Evolutionary conservation across 2,888 invertebrate species (phyloP).

Genomic region (Sminthurides aquaticus): DNA sequence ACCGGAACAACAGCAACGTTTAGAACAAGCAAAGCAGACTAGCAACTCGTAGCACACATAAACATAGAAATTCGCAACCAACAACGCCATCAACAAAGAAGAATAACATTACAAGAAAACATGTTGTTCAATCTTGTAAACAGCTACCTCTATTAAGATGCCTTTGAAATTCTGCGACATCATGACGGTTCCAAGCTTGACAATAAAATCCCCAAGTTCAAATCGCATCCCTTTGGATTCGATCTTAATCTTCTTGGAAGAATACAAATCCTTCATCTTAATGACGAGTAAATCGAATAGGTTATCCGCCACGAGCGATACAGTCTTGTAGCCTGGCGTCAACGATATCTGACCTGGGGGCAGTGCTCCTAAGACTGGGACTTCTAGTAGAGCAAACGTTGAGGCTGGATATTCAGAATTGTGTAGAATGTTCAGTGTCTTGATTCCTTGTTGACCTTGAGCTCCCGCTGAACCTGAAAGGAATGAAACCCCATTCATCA

Average conservation of each 20-base stretch:
- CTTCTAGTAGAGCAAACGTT: slow-evolving; percentile 81
- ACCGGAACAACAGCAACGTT: no score
- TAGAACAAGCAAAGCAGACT: no score
- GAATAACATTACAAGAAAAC: no score
- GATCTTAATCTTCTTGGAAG: slow-evolving; percentile 73
- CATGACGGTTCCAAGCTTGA: slow-evolving; percentile 86
- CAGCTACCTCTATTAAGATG: slow-evolving; percentile 72
- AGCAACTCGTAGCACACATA: no score
- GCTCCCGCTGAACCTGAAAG: not conserved
- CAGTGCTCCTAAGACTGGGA: slow-evolving; percentile 32
- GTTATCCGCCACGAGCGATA: slow-evolving; percentile 81
- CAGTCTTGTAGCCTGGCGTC: slow-evolving; percentile 62
- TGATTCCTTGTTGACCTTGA: slow-evolving; percentile 25
- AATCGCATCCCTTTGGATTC: slow-evolving; percentile 54
- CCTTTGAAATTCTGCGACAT: slow-evolving; percentile 91
- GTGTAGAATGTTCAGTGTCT: slow-evolving; percentile 59
- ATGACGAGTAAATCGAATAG: slow-evolving; percentile 84
- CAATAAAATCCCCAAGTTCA: slow-evolving; percentile 73
- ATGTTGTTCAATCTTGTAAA: no score
- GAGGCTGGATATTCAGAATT: slow-evolving; percentile 93
- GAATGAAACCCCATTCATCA: no score
- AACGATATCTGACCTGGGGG: slow-evolving; percentile 17
- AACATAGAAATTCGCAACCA: no score
- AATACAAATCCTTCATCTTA: slow-evolving; percentile 79
- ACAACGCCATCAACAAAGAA: no score